Evolutionary conservation across 2,113 vertebrate species (phyloP), one percentile per base, ranked within the genome.

Genomic region (Rhagologus leucostigma): DNA sequence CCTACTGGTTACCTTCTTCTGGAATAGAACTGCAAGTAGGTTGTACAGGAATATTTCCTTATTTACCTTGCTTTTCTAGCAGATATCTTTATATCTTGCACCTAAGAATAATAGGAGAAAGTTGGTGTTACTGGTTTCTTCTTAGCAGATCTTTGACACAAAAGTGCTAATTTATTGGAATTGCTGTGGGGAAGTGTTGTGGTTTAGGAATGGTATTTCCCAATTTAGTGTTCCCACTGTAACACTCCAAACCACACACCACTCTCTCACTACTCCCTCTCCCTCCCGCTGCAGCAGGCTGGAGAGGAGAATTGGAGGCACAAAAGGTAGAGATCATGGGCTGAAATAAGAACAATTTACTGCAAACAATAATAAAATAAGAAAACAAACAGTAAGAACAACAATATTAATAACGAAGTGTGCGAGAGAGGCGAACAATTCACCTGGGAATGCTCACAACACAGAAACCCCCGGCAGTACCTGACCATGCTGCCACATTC

Each of bases 341-440:
- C 46, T 74, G 41, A 76, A 68, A 53, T 18, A 55, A 55, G 41
- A 69, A 33, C 41, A 63, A 11, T 35, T 63, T 42, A 20, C 16
- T 69, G 10, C 41, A 90, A 62, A 62, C 18, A 62, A 15, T 53
- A 35, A 29, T 62, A 60, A 41, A 68, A 44, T 44, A 59, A 52
- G 69, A 39, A 42, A 76, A 41, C 6, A 30, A 60, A 20, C 14
- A 42, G 7, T 62, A 63, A 33, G 35, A 49, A 22, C 41, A 77
- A 8, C 5, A 10, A 27, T 42, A 49, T 27, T 37, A 33, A 14
- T 56, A 42, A 35, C 7, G 5, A 41, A 42, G 10, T 14, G 10
- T 69, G 41, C 0, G 1, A 49, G 18, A 41, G 30, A 69, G 41
- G 17, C 0, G 0, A 63, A 41, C 0, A 0, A 24, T 49, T 84